Conservation (phyloP, 2,113 vertebrate species). For the Tragulus kanchil region DNA sequence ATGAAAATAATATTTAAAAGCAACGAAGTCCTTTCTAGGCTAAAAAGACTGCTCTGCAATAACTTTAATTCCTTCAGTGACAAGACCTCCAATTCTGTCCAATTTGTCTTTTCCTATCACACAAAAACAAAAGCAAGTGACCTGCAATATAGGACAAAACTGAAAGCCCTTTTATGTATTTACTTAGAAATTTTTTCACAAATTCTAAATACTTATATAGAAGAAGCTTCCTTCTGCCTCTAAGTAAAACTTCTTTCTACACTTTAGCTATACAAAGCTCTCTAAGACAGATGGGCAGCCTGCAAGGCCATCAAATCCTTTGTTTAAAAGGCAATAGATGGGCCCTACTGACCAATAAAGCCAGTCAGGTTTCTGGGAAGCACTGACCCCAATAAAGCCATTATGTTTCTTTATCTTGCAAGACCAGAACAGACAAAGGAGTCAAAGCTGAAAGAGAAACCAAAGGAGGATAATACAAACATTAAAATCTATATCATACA, state of each 20-base stretch:
- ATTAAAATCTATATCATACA: background rate
- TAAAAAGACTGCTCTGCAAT: slow-evolving; percentile 8
- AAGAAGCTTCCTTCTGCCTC: background rate
- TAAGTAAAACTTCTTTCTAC: slow-evolving; percentile 72
- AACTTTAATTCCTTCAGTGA: slow-evolving; percentile 50
- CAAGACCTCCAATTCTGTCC: slow-evolving; percentile 34
- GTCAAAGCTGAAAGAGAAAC: slow-evolving; percentile 72
- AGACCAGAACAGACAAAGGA: slow-evolving; percentile 82
- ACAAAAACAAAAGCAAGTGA: background rate
- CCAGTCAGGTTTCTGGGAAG: slow-evolving; percentile 85
- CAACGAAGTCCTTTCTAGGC: background rate
- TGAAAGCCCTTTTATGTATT: background rate
- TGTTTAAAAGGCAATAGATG: slow-evolving; percentile 82
- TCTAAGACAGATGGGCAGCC: slow-evolving; percentile 87
- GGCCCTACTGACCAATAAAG: slow-evolving; percentile 83
- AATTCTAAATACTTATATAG: slow-evolving; percentile 12
- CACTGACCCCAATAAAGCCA: slow-evolving; percentile 88
- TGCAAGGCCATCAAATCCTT: slow-evolving; percentile 84
- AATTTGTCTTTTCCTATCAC: slow-evolving; percentile 22
- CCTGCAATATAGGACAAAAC: background rate
- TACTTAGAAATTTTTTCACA: background rate
- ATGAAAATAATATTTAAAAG: slow-evolving; percentile 31
- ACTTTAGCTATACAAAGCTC: slow-evolving; percentile 80
- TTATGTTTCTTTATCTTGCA: slow-evolving; percentile 85
- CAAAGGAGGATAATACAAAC: background rate